Base-by-base conservation (phyloP, 2,113 vertebrate species). In the Hippocampus barbouri region DNA sequence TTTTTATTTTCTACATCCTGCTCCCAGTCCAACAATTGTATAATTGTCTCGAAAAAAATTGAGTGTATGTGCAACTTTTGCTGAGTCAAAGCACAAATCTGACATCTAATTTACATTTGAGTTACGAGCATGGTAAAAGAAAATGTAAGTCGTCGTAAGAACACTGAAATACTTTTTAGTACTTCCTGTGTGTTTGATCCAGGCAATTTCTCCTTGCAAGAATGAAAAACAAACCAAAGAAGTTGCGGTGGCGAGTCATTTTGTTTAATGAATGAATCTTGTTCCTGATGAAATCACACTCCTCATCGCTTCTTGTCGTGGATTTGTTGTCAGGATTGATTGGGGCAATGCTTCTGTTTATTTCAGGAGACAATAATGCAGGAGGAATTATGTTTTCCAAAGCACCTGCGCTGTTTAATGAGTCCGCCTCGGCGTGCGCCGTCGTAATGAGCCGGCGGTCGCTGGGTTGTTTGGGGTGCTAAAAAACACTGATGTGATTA, bases 401-500 rank as follows among this genome's bases (percentile, higher is more conserved):
- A 68, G 77, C 79, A 79, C 68, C 74, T 77, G 76, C 73, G 75
- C 71, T 68, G 73, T 70, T 77, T 72, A 23, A 53, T 62, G 53
- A 80, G 54, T 73, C 69, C 57, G 68, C 68, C 66, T 60, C 61
- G 60, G 21, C 71, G 79, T 77, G 71, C 69, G 49, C 67, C 53
- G 27, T 11, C 47, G 65, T 38, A 66, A 79, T 69, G 64, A 77
- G 68, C 68, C 47, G 66, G 59, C 59, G 8, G 15, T 61, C 27
- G 54, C 53, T 65, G 79, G 12, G 70, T 88, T 86, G 84, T 82
- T 87, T 85, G 83, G 74, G 68, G 65, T 30, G 76, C 81, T 62
- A 66, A 74, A 66, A 60, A 85, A 85, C 75, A 74, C 60, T 70
- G 75, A 81, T 65, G 82, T 87, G 79, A 88, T 91, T 90, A 86